phyloP scores from a whole-genome alignment of 2,888 invertebrate species.

The Cerceris rybyensis region DNA sequence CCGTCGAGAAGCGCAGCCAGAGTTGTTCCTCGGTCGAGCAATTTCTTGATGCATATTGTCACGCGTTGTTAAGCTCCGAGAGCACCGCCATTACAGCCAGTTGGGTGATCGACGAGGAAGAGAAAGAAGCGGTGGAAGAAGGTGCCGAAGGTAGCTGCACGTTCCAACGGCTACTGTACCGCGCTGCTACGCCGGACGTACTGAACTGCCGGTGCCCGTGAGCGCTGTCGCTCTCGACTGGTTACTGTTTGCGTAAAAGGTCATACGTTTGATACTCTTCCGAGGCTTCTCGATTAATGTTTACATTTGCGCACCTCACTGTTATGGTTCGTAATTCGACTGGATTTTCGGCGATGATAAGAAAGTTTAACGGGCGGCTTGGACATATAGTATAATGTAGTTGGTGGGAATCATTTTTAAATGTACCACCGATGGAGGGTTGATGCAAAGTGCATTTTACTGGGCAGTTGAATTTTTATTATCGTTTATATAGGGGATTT shows the following conservation, averaged over 20 bases:
- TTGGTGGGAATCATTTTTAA: no score
- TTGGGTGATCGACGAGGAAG: slow-evolving; percentile 57
- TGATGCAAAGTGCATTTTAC: no score
- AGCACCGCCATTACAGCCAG: slow-evolving; percentile 75
- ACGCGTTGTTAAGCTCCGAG: slow-evolving; percentile 79
- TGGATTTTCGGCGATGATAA: no score
- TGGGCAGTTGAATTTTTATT: no score
- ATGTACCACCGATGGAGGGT: no score
- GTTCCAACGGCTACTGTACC: slow-evolving; percentile 37
- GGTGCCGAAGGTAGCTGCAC: slow-evolving; percentile 48
- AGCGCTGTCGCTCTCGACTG: slow-evolving; percentile 30
- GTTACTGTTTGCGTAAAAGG: slow-evolving; percentile 52
- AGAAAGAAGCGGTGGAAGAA: slow-evolving; percentile 45
- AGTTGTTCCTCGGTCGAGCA: slow-evolving; percentile 72
- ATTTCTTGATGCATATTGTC: slow-evolving; percentile 79
- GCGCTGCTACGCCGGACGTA: slow-evolving; percentile 18
- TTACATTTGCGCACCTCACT: no score
- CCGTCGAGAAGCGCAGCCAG: slow-evolving; percentile 38
- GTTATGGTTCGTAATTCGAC: no score
- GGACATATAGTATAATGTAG: no score
- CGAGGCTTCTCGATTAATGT: no score
- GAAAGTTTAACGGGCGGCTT: no score
- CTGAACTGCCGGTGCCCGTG: slow-evolving; percentile 18
- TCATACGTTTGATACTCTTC: not conserved
- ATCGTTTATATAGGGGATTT: no score